A percentile compares a stretch with the other conserved stretches of the same genome.
Conservation (phyloP, 2,888 invertebrate genomes). For the Lepeophtheirus nordmannii region DNA sequence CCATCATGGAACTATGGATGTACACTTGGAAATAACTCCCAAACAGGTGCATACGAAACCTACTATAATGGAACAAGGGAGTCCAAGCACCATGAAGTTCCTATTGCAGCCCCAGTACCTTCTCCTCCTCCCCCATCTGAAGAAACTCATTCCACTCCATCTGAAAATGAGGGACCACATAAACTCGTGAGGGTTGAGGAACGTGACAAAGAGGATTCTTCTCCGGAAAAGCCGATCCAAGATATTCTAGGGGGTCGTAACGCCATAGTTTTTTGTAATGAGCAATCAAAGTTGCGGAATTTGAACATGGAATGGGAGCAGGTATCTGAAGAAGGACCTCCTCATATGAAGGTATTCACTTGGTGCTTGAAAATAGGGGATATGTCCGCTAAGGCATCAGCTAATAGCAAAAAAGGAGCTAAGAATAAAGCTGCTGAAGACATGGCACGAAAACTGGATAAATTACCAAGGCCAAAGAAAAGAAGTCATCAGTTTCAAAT, state of each 20-base stretch:
- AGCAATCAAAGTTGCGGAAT: conserved; percentile 18
- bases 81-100: background rate
- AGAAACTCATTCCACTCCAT: too few relatives aligned
- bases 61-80: background rate
- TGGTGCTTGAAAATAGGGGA: conserved; percentile 21
- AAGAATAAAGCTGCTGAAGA: conserved; percentile 22
- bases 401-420: conserved; percentile 18
- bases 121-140: background rate
- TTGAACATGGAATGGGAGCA: conserved; percentile 22
- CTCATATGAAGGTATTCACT: conserved; percentile 14
- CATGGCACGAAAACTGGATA: conserved; percentile 18
- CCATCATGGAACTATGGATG: conserved; percentile 19
- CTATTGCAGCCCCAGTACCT: background rate
- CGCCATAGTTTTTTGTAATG: conserved; percentile 16
- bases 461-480: conserved; percentile 11
- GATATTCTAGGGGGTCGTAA: conserved; percentile 17
- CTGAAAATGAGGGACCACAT: too few relatives aligned
- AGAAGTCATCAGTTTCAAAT: background rate
- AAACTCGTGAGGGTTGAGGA: background rate
- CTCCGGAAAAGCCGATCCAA: background rate
- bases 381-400: background rate
- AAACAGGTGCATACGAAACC: background rate
- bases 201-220: background rate
- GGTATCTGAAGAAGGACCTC: conserved; percentile 11
- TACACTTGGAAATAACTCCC: background rate